A percentile compares a stretch with the other conserved stretches of the same genome.
Conservation (phyloP, 2,888 invertebrate genomes). For the Rhamphomyia laevipes region DNA sequence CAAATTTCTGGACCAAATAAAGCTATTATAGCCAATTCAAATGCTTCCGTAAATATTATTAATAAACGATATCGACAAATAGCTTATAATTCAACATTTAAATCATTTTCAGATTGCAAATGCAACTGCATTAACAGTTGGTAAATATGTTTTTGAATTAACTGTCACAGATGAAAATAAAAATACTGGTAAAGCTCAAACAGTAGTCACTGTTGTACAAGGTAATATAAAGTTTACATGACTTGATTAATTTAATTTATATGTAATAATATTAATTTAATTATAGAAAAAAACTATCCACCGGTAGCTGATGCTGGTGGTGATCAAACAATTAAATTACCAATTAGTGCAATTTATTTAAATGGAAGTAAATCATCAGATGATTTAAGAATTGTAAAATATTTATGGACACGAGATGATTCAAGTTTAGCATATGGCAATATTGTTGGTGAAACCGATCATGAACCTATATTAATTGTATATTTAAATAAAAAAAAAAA, state of each 20-base stretch:
- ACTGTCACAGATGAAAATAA: conserved; percentile 77
- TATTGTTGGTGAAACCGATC: conserved; percentile 64
- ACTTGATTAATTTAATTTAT: not conserved
- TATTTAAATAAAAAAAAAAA: conserved; percentile 22
- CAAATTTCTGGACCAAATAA: conserved; percentile 59
- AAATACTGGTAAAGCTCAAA: conserved; percentile 61
- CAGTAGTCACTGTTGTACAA: conserved; percentile 70
- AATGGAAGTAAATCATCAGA: conserved; percentile 80
- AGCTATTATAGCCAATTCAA: conserved; percentile 43
- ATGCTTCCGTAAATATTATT: conserved; percentile 39
- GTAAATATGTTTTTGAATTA: conserved; percentile 68
- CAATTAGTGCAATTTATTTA: conserved; percentile 60
- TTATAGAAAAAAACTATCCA: conserved; percentile 71
- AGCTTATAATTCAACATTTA: not conserved
- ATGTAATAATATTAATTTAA: conserved; percentile 8
- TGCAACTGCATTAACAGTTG: conserved; percentile 70
- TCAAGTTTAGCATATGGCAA: conserved; percentile 73
- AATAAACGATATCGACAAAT: not conserved
- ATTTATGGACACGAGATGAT: conserved; percentile 70
- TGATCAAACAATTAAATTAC: conserved; percentile 65
- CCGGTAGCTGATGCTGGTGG: conserved; percentile 85
- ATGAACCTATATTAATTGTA: conserved; percentile 63
- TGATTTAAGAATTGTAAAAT: conserved; percentile 73
- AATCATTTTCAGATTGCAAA: conserved; percentile 45
- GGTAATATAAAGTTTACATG: conserved; percentile 42